Conservation (phyloP, 23 tunicate species). For the Corella eumyota region DNA sequence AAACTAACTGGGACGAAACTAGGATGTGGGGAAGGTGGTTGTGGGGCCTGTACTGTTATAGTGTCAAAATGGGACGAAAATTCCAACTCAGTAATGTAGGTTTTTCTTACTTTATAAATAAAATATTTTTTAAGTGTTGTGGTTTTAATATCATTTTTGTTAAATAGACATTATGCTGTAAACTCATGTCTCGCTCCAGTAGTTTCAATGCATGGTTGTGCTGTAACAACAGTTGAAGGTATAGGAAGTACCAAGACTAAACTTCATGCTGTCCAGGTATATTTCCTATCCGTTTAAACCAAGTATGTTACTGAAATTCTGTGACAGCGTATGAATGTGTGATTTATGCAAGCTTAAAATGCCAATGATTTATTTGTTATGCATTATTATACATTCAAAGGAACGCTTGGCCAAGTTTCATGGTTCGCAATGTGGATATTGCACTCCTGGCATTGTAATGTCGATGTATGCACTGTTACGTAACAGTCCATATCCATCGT, state of each 20-base stretch:
- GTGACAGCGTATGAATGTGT: no score
- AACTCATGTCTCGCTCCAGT: constrained; percentile 88
- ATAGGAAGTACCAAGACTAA: constrained; percentile 83
- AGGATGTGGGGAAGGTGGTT: constrained; percentile 99
- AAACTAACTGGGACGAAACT: constrained; percentile 75
- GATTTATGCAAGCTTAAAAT: no score
- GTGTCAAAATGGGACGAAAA: constrained; percentile 66
- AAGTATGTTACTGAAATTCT: not conserved
- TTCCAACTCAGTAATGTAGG: constrained; percentile 9
- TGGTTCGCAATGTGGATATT: constrained; percentile 97
- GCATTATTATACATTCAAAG: constrained; percentile 17
- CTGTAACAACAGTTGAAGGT: constrained; percentile 97
- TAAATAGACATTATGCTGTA: constrained; percentile 52
- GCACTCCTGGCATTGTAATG: constrained; percentile 99
- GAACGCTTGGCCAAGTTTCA: constrained; percentile 71
- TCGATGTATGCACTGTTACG: constrained; percentile 94
- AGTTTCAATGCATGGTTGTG: constrained; percentile 59
- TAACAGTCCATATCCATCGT: constrained; percentile 63
- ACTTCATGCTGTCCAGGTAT: constrained; percentile 78
- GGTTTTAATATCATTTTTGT: constrained; percentile 8
- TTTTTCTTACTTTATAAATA: no score
- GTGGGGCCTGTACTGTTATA: constrained; percentile 99
- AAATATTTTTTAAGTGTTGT: no score
- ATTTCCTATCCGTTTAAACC: not conserved
- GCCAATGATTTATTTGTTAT: no score